A percentile compares a stretch with the other conserved stretches of the same genome.
Conservation (phyloP, 1,140 invertebrate genomes). For the Zaprionus vittiger region DNA sequence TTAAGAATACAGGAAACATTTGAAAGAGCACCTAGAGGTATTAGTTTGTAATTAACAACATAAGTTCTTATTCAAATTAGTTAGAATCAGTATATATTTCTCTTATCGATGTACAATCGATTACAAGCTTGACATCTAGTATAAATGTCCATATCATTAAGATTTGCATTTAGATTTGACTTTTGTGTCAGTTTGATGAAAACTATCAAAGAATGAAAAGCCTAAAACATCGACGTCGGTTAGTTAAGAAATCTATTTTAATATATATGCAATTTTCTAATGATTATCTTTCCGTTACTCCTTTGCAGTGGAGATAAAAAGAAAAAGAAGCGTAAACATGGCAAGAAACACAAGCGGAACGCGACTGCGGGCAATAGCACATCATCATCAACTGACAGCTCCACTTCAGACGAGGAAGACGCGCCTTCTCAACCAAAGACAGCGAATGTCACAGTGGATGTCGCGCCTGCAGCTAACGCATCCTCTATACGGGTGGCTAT, state of each 20-base stretch:
- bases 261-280: background rate
- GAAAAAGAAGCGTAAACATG: conserved; percentile 87
- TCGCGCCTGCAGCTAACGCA: conserved; percentile 85
- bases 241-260: background rate
- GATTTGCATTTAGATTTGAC: background rate
- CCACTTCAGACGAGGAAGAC: conserved; percentile 83
- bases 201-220: conserved; percentile 4
- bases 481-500: conserved; percentile 89
- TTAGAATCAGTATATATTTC: background rate
- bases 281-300: background rate
- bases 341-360: conserved; percentile 86
- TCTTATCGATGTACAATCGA: background rate
- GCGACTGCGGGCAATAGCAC: conserved; percentile 69
- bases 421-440: conserved; percentile 83
- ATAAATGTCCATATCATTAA: background rate
- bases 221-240: conserved; percentile 4
- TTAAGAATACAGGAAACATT: background rate
- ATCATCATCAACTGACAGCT: conserved; percentile 68
- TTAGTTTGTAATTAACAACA: background rate
- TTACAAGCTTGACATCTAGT: background rate
- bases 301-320: conserved; percentile 79
- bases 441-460: conserved; percentile 17
- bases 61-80: background rate
- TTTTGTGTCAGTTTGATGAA: background rate
- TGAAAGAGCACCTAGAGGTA: background rate